These are phyloP conservation scores for Ischnura elegans DNA, from an alignment of 2,888 invertebrate species.

Conservation along the genomic window DNA sequence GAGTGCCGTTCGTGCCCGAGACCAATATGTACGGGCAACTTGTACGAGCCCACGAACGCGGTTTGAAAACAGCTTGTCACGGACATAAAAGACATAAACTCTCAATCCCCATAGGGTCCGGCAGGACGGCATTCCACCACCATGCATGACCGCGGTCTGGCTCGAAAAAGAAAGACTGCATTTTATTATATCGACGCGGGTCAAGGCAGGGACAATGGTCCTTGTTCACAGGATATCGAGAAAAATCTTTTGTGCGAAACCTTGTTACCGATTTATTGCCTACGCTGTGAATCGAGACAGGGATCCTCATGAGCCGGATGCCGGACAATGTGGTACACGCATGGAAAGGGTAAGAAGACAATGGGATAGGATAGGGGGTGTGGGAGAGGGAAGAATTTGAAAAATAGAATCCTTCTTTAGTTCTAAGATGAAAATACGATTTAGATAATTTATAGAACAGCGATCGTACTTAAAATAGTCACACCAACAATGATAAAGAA, in stretches of 20 bases:
- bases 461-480: too few relatives aligned
- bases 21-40: neutral
- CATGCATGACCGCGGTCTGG: neutral
- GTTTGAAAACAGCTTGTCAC: neutral
- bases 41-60: neutral
- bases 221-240: neutral
- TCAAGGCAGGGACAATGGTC: neutral
- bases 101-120: neutral
- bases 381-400: too few relatives aligned
- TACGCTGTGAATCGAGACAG: neutral
- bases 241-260: neutral
- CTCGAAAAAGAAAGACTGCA: neutral
- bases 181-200: neutral
- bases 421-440: too few relatives aligned
- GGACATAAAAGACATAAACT: constrained; percentile 16
- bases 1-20: neutral
- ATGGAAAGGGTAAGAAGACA: too few relatives aligned
- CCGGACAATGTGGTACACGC: neutral
- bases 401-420: too few relatives aligned
- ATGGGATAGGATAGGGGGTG: too few relatives aligned
- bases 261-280: neutral
- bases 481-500: too few relatives aligned
- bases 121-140: neutral
- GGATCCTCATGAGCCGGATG: neutral
- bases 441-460: too few relatives aligned